Base-by-base conservation (phyloP, 2,113 vertebrate genomes). In the Macquaria ambigua region DNA sequence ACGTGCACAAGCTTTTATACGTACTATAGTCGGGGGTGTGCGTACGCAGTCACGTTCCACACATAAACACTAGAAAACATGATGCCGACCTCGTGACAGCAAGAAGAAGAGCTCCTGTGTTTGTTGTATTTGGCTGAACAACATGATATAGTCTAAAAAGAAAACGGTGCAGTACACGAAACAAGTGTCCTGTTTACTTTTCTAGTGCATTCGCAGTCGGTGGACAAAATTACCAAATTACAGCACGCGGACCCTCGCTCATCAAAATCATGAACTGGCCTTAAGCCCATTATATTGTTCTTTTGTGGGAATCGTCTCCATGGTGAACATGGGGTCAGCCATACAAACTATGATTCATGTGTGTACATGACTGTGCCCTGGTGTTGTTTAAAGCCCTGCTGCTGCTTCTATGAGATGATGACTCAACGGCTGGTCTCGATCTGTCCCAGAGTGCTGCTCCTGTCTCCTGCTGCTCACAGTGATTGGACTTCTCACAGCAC, bases 401-500 rank as follows among this genome's bases (percentile, higher is more conserved):
- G 66, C 20, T 25, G 69, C 37, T 56, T 74, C 77, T 77, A 63
- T 39, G 34, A 72, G 43, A 73, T 41, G 64, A 83, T 80, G 75
- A 81, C 84, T 90, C 82, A 90, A 81, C 8, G 59, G n/a, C 73
- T 53, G 66, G 75, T 80, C 52, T 62, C 8, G 2, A 71, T 46
- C 37, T 28, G 66, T 80, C 73, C 77, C 80, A 46, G 25, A n/a
- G 50, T 62, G 58, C 46, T 31, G 73, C 80, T 71, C 16, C 68
- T 6, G 67, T 55, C 70, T 66, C 53, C 74, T 53, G 79, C 84
- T 34, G 76, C 76, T 80, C 15, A 8, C 18, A 16, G 28, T 53
- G 68, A 83, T 83, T 64, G 63, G 59, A 86, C 53, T 25, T 25
- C 66, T 82, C 43, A 59, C 56, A 70, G 59, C 74, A 74, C 74